Evolutionary conservation across 2,888 invertebrate genomes (phyloP).

Genomic region (Hydrotaea cyrtoneurina): DNA sequence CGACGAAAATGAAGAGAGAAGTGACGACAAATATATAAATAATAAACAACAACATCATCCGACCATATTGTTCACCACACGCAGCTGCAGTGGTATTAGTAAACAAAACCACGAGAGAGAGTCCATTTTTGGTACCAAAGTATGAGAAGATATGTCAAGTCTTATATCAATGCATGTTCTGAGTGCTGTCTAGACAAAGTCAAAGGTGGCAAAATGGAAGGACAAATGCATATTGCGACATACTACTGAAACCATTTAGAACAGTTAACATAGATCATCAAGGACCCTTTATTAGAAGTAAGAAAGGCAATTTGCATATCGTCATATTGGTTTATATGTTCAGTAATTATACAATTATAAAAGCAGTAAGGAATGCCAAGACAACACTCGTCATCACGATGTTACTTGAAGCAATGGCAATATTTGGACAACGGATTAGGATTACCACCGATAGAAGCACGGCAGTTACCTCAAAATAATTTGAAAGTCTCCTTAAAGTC

Average conservation of each 20-base stretch:
- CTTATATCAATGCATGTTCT: slow-evolving; percentile 62
- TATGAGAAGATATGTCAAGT: slow-evolving; percentile 66
- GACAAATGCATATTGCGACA: slow-evolving; percentile 58
- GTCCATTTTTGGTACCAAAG: slow-evolving; percentile 71
- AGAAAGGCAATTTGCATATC: slow-evolving; percentile 58
- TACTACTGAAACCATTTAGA: slow-evolving; percentile 64
- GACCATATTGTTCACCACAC: slow-evolving; percentile 78
- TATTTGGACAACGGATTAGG: slow-evolving; percentile 48
- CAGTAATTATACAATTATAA: slow-evolving; percentile 62
- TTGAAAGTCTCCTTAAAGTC: too few relatives aligned
- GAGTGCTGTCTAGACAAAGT: slow-evolving; percentile 65
- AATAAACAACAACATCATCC: slow-evolving; percentile 57
- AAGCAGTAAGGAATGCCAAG: slow-evolving; percentile 64
- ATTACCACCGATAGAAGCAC: slow-evolving; percentile 50
- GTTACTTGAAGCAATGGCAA: slow-evolving; percentile 48
- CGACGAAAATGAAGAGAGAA: too few relatives aligned
- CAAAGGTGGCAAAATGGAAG: slow-evolving; percentile 60
- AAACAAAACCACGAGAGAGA: slow-evolving; percentile 70
- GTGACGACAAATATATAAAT: too few relatives aligned
- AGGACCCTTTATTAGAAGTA: slow-evolving; percentile 64
- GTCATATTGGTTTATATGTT: slow-evolving; percentile 60
- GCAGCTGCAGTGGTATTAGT: slow-evolving; percentile 75
- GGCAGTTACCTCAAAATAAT: not conserved
- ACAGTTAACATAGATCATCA: slow-evolving; percentile 65
- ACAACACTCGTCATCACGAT: slow-evolving; percentile 52